phyloP scores from a whole-genome alignment of 2,888 invertebrate species.

The Peribatodes rhomboidaria region DNA sequence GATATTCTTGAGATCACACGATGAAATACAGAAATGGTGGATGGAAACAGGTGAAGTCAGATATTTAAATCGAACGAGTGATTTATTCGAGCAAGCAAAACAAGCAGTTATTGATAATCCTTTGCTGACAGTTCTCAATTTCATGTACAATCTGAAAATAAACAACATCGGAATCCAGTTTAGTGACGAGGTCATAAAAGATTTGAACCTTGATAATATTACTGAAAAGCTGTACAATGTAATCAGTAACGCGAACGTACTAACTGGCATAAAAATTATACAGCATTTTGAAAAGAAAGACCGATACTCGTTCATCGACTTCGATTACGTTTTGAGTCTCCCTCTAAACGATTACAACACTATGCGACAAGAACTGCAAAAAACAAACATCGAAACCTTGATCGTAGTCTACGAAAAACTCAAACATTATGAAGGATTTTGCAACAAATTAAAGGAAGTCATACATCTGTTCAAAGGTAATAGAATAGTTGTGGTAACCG shows the following conservation, averaged over 20 bases:
- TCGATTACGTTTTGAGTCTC: constrained; percentile 55
- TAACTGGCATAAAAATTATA: constrained; percentile 56
- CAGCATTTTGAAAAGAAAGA: constrained; percentile 47
- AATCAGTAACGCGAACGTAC: constrained; percentile 47
- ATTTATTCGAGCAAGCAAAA: constrained; percentile 55
- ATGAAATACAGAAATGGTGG: constrained; percentile 66
- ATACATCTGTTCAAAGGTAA: constrained; percentile 44
- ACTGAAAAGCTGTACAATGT: constrained; percentile 48
- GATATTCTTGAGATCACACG: constrained; percentile 59
- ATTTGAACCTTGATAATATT: constrained; percentile 43
- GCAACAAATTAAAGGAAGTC: constrained; percentile 51
- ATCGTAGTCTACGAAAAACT: constrained; percentile 54
- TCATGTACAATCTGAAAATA: constrained; percentile 55
- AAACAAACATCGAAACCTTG: constrained; percentile 47
- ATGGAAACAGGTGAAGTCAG: constrained; percentile 49
- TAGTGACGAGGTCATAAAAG: constrained; percentile 40
- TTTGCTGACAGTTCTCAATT: constrained; percentile 53
- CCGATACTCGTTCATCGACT: constrained; percentile 53
- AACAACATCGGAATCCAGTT: constrained; percentile 54
- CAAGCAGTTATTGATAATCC: constrained; percentile 57
- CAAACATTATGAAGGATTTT: constrained; percentile 44
- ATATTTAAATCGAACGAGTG: constrained; percentile 52
- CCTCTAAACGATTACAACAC: constrained; percentile 53
- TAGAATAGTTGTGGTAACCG: constrained; percentile 52
- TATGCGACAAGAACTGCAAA: constrained; percentile 52